phyloP scores from a whole-genome alignment of 37 sponge, comb jelly and placozoan species.

The Agelas oroides region DNA sequence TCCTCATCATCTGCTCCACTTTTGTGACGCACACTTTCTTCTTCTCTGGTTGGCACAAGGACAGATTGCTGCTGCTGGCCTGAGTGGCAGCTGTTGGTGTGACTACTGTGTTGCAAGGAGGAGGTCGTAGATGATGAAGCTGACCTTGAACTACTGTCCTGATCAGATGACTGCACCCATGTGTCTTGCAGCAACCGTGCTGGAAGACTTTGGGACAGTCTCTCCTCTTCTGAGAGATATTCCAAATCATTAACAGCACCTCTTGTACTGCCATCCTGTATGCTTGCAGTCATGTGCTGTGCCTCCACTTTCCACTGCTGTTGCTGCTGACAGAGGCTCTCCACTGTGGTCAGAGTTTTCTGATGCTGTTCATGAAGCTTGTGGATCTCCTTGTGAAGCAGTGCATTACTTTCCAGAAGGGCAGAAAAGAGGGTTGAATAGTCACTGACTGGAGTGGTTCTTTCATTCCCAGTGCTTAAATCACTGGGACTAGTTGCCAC shows the following conservation, averaged over 20 bases:
- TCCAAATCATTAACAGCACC: neutral
- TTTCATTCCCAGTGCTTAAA: too few species aligned
- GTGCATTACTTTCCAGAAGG: conserved; percentile 17
- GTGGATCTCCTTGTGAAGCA: conserved; percentile 12
- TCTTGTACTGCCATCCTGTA: neutral
- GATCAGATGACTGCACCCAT: conserved; percentile 20
- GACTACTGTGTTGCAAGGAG: too few species aligned
- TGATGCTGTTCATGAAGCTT: conserved; percentile 23
- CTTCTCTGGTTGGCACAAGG: too few species aligned
- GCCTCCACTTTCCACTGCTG: neutral
- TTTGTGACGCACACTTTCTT: too few species aligned
- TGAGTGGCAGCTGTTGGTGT: neutral
- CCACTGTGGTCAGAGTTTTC: conserved; percentile 24
- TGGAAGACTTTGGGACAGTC: neutral
- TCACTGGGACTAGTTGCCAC: neutral
- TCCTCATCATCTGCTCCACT: too few species aligned
- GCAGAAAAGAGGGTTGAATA: conserved; percentile 19
- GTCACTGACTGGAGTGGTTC: neutral
- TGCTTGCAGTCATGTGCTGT: neutral
- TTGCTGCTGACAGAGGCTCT: neutral
- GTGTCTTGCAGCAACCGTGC: neutral
- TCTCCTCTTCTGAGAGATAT: neutral
- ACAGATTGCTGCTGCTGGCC: neutral
- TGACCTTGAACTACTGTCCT: neutral
- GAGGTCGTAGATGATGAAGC: too few species aligned